Conservation (phyloP, 2,113 vertebrate genomes). For the Triplophysa rosa region DNA sequence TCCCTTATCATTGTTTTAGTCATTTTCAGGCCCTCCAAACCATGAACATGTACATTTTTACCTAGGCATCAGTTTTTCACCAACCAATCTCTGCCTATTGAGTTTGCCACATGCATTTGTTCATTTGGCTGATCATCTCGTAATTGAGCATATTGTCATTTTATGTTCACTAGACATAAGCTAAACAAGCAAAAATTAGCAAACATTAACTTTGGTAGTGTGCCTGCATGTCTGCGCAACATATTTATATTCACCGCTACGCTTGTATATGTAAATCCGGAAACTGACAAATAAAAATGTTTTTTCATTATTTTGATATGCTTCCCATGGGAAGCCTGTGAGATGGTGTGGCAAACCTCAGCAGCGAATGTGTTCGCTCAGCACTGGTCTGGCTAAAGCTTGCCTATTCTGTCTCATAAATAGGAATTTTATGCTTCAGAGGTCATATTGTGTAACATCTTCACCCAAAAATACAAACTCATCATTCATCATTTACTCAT, state of each 20-base stretch:
- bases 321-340: constrained; percentile 19
- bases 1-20: too few relatives aligned
- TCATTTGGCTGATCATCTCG: too few relatives aligned
- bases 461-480: background rate
- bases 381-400: constrained; percentile 26
- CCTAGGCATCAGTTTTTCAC: too few relatives aligned
- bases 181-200: background rate
- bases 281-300: constrained; percentile 36
- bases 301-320: constrained; percentile 40
- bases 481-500: too few relatives aligned
- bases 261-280: constrained; percentile 37
- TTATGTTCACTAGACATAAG: background rate
- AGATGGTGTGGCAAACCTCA: constrained; percentile 33
- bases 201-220: background rate
- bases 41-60: too few relatives aligned
- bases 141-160: too few relatives aligned
- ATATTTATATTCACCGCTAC: constrained; percentile 15
- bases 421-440: constrained; percentile 40
- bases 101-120: too few relatives aligned
- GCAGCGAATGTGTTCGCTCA: constrained; percentile 27
- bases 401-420: constrained; percentile 45
- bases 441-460: constrained; percentile 6
- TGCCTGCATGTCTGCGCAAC: background rate
- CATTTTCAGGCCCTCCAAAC: too few relatives aligned
- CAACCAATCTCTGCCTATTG: too few relatives aligned